Conservation (phyloP, 1,140 invertebrate species). For the Macrobrachium nipponense region DNA sequence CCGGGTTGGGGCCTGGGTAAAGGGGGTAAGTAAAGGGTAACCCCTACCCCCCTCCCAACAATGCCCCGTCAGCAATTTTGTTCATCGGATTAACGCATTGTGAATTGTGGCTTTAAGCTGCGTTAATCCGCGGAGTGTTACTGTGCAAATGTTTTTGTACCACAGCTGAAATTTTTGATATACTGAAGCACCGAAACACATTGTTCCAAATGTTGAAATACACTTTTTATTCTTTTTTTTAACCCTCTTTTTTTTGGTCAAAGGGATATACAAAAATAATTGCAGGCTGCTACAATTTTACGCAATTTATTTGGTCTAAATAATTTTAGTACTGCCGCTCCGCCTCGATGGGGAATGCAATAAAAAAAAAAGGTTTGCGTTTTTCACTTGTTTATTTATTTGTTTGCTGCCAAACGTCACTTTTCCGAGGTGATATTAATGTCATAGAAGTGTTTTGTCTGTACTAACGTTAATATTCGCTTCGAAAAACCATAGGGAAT, state of each 20-base stretch:
- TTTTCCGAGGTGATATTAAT: no score
- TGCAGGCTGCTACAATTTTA: no score
- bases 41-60: neutral
- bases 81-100: slow-evolving; percentile 22
- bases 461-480: no score
- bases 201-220: neutral
- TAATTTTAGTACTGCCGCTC: no score
- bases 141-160: neutral
- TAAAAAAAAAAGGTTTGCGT: no score
- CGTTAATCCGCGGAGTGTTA: slow-evolving; percentile 14
- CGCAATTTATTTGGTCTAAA: neutral
- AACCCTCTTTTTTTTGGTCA: neutral
- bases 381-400: no score
- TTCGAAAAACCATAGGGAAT: no score
- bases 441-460: no score
- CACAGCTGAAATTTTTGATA: slow-evolving; percentile 1
- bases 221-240: neutral
- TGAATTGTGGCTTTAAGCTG: neutral
- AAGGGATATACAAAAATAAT: no score
- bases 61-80: slow-evolving; percentile 23
- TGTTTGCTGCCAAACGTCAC: no score
- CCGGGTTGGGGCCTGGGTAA: neutral
- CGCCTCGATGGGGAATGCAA: no score
- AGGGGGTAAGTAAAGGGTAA: neutral
- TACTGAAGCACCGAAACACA: neutral